These are phyloP conservation scores for Nibea coibor DNA, from an alignment of 2,113 vertebrate species.

Conservation along the genomic window DNA sequence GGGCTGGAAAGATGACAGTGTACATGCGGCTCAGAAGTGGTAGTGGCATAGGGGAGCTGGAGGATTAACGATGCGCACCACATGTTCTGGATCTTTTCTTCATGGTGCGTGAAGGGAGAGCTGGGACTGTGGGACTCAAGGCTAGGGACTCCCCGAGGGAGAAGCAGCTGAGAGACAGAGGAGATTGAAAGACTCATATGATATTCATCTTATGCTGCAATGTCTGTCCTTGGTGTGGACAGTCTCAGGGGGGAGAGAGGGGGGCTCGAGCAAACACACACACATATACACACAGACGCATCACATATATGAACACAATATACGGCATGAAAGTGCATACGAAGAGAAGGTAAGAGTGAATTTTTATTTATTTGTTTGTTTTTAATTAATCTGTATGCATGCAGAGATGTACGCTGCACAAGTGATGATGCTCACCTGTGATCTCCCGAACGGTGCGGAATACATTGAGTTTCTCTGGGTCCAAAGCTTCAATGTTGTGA, in stretches of 20 bases:
- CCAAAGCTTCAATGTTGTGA: slow-evolving; percentile 94
- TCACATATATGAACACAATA: neutral
- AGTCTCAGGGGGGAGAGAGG: slow-evolving; percentile 36
- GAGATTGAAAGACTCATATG: slow-evolving; percentile 77
- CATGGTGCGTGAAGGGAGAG: slow-evolving; percentile 72
- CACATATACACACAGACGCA: slow-evolving; percentile 18
- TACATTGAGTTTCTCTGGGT: slow-evolving; percentile 96
- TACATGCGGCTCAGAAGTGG: slow-evolving; percentile 50
- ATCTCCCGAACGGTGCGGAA: slow-evolving; percentile 97
- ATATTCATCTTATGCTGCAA: slow-evolving; percentile 76
- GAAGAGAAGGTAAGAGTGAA: neutral
- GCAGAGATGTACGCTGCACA: neutral
- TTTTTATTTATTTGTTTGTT: neutral
- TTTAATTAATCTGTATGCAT: neutral
- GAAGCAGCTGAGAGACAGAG: slow-evolving; percentile 73
- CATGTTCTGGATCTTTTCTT: slow-evolving; percentile 75
- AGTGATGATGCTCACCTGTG: slow-evolving; percentile 87
- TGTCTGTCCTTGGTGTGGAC: slow-evolving; percentile 70
- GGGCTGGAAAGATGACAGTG: slow-evolving; percentile 52
- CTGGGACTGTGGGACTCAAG: slow-evolving; percentile 68
- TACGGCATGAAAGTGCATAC: neutral
- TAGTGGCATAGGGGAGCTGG: slow-evolving; percentile 47
- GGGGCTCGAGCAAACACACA: slow-evolving; percentile 39
- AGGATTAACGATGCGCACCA: slow-evolving; percentile 74
- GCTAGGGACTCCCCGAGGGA: slow-evolving; percentile 66